A percentile compares a stretch with the other conserved stretches of the same genome.
These are phyloP conservation scores for Siniperca chuatsi DNA, from an alignment of 2,113 vertebrate genomes.

Conservation along the genomic window DNA sequence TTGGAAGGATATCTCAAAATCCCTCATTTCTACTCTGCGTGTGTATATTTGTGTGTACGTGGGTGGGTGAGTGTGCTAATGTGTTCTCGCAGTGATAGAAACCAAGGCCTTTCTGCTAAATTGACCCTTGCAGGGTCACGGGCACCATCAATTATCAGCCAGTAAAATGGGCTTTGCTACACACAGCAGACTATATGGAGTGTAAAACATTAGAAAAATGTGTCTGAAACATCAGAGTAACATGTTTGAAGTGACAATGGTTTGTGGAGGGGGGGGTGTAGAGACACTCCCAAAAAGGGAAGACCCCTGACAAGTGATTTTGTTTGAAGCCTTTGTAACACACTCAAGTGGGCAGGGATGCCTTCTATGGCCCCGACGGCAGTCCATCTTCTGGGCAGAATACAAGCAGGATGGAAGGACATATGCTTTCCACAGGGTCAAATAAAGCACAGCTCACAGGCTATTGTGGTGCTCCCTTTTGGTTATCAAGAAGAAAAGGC, in stretches of 20 bases:
- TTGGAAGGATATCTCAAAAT: not conserved
- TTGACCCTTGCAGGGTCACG: slow-evolving; percentile 83
- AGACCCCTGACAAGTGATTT: slow-evolving; percentile 91
- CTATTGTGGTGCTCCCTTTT: slow-evolving; percentile 90
- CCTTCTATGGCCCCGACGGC: slow-evolving; percentile 87
- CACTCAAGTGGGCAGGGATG: slow-evolving; percentile 82
- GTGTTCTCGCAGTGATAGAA: slow-evolving; percentile 80
- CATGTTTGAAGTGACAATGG: slow-evolving; percentile 84
- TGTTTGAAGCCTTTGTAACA: slow-evolving; percentile 91
- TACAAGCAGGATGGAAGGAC: slow-evolving; percentile 89
- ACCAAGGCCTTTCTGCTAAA: slow-evolving; percentile 86
- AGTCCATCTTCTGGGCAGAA: slow-evolving; percentile 88
- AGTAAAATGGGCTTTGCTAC: slow-evolving; percentile 83
- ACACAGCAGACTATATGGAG: slow-evolving; percentile 95
- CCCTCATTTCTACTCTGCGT: not conserved
- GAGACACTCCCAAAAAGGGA: slow-evolving; percentile 87
- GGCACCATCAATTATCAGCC: slow-evolving; percentile 89
- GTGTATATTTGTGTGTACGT: slow-evolving; percentile 9
- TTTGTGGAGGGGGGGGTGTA: slow-evolving; percentile 83
- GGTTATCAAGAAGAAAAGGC: slow-evolving; percentile 78
- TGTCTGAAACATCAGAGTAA: slow-evolving; percentile 89
- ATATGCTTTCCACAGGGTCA: slow-evolving; percentile 94
- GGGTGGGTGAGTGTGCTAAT: slow-evolving; percentile 37
- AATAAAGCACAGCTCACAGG: slow-evolving; percentile 92
- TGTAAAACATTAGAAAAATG: slow-evolving; percentile 94